phyloP scores from a whole-genome alignment of 2,113 vertebrate genomes.

The Pygoscelis adeliae region DNA sequence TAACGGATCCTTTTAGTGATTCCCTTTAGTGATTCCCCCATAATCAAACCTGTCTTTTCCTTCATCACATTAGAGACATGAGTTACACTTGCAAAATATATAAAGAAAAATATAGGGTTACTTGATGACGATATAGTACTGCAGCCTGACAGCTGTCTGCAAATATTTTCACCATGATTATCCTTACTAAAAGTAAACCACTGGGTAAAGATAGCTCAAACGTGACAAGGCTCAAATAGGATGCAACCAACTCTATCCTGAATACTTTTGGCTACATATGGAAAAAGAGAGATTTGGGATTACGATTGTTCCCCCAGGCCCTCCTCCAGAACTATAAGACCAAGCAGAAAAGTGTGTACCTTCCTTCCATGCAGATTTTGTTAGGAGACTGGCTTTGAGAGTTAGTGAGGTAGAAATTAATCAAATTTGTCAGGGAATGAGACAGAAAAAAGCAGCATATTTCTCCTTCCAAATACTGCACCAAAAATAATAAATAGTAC shows the following conservation, averaged over 20 bases:
- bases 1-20: background rate
- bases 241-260: constrained; percentile 76
- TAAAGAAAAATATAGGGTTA: constrained; percentile 97
- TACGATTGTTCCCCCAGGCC: background rate
- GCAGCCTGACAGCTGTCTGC: constrained; percentile 92
- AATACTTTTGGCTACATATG: constrained; percentile 79
- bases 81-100: constrained; percentile 92
- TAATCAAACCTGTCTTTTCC: constrained; percentile 54
- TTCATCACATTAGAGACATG: constrained; percentile 74
- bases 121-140: constrained; percentile 86
- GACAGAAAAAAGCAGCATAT: constrained; percentile 48
- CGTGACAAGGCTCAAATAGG: constrained; percentile 89
- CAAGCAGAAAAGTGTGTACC: background rate
- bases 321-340: background rate
- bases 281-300: constrained; percentile 51
- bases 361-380: constrained; percentile 39
- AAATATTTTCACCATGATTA: constrained; percentile 98
- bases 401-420: constrained; percentile 82
- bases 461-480: constrained; percentile 47
- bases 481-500: constrained; percentile 47
- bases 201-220: constrained; percentile 97
- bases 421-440: constrained; percentile 64
- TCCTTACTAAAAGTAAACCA: constrained; percentile 97
- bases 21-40: background rate
- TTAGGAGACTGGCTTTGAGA: constrained; percentile 46